Evolutionary conservation across 1,140 invertebrate species (phyloP).

Genomic region (Caenorhabditis inopinata): DNA sequence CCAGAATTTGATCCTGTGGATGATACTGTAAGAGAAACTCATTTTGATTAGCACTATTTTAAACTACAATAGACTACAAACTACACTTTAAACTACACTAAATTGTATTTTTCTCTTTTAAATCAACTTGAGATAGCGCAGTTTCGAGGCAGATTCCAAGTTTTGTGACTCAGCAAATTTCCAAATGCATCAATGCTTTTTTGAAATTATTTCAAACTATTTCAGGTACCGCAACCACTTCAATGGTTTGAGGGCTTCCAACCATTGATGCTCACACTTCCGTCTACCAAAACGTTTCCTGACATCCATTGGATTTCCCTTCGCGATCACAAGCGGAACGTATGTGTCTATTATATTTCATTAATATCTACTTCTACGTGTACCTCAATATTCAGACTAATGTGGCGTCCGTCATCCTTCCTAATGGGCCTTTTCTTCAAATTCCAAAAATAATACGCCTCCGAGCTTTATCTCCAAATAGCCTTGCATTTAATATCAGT

Average conservation of each 20-base stretch:
- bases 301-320: constrained; percentile 19
- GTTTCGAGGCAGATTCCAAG: too few relatives aligned
- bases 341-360: neutral
- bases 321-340: neutral
- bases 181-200: too few relatives aligned
- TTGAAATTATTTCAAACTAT: neutral
- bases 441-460: constrained; percentile 7
- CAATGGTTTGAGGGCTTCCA: constrained; percentile 22
- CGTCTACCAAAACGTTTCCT: neutral
- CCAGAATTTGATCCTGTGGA: neutral
- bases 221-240: neutral
- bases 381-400: neutral
- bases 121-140: too few relatives aligned
- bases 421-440: neutral
- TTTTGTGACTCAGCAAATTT: too few relatives aligned
- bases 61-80: too few relatives aligned
- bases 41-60: too few relatives aligned
- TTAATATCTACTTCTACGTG: neutral
- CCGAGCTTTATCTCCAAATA: neutral
- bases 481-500: neutral
- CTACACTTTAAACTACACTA: too few relatives aligned
- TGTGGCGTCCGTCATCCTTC: neutral
- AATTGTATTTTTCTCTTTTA: too few relatives aligned
- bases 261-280: neutral
- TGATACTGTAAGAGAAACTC: neutral